A percentile compares a stretch with the other conserved stretches of the same genome.
Conservation (phyloP, 2,797 vertebrate species). For the Eurystomus glaucurus region DNA sequence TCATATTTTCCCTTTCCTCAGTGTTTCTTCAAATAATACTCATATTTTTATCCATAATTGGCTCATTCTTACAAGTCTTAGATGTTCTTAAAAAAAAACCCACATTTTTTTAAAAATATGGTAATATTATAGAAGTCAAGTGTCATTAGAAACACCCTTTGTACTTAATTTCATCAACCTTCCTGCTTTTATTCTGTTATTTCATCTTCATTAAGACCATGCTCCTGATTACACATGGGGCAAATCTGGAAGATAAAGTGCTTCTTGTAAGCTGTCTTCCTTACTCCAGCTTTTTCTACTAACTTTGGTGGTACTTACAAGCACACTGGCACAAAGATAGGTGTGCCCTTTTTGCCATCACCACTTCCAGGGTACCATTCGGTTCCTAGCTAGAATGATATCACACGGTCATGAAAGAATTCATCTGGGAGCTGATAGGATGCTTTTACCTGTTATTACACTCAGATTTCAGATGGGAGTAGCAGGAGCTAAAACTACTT, state of each 20-base stretch:
- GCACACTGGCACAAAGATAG: neutral
- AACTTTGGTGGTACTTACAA: neutral
- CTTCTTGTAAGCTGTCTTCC: neutral
- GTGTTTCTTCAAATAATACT: neutral
- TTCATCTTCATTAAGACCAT: neutral
- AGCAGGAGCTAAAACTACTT: neutral
- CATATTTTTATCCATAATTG: neutral
- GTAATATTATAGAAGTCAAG: neutral
- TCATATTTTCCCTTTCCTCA: neutral
- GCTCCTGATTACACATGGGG: neutral
- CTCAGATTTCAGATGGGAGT: neutral
- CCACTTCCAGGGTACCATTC: neutral
- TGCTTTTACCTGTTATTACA: neutral
- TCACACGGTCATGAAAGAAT: neutral
- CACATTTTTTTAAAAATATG: accelerated
- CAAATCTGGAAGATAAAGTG: neutral
- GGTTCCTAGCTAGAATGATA: neutral
- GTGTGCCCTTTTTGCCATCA: neutral
- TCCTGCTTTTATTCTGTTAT: neutral
- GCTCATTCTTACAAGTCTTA: neutral
- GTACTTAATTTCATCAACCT: neutral
- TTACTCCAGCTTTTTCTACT: neutral
- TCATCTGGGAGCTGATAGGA: neutral
- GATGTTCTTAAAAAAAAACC: neutral
- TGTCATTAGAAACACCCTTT: neutral